Evolutionary conservation across 2,113 vertebrate species (phyloP).

Genomic region (mouse (Mus musculus)): DNA sequence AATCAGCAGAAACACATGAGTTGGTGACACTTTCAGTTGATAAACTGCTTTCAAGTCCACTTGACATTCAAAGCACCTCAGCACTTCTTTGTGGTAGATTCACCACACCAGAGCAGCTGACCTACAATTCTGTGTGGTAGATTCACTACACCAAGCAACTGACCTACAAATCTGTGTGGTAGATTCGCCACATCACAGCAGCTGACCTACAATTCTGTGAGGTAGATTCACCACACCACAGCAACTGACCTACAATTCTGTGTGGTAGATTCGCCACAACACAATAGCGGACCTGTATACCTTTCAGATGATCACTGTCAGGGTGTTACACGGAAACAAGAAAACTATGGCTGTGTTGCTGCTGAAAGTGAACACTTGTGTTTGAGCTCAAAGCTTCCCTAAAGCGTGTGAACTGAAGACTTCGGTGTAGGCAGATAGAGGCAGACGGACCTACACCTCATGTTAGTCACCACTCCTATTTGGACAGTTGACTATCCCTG

Average conservation of each 20-base stretch:
- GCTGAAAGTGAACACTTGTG: not conserved
- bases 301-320: not conserved
- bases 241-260: too few relatives aligned
- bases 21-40: not conserved
- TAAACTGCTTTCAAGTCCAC: not conserved
- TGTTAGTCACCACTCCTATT: not conserved
- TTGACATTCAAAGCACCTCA: not conserved
- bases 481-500: not conserved
- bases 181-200: not conserved
- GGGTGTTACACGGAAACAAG: not conserved
- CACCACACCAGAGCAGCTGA: not conserved
- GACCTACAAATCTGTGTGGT: too few relatives aligned
- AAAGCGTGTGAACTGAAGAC: conserved; percentile 12
- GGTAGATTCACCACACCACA: too few relatives aligned
- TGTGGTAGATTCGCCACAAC: too few relatives aligned
- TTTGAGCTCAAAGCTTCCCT: not conserved
- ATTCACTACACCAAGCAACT: too few relatives aligned
- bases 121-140: too few relatives aligned
- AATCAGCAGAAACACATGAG: not conserved
- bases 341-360: not conserved
- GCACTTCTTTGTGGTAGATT: not conserved
- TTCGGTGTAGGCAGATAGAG: not conserved
- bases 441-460: not conserved
- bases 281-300: too few relatives aligned
- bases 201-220: not conserved